Percentiles rank a stretch among this genome's conserved stretches.
phyloP scores from a whole-genome alignment of 2,888 invertebrate genomes.

The Spodoptera picta region DNA sequence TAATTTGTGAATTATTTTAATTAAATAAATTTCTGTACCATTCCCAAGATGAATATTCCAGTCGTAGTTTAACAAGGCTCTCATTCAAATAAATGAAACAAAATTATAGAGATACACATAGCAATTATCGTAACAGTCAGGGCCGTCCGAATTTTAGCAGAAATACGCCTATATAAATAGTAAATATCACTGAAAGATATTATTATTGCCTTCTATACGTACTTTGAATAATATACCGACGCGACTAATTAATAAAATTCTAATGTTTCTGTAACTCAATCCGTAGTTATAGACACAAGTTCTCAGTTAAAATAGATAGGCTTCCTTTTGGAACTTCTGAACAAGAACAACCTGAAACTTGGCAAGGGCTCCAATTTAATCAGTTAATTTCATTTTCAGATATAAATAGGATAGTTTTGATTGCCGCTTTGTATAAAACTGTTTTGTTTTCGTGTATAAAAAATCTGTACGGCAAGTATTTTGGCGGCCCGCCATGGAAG shows the following conservation, averaged over 20 bases:
- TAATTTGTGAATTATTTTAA: no score
- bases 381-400: slow-evolving; percentile 58
- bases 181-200: no score
- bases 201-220: no score
- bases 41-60: no score
- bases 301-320: slow-evolving; percentile 28
- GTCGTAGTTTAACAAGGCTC: no score
- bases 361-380: slow-evolving; percentile 53
- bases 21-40: no score
- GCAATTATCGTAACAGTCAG: no score
- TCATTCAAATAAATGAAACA: no score
- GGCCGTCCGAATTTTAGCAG: no score
- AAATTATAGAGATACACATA: no score
- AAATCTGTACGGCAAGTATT: slow-evolving; percentile 17
- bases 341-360: slow-evolving; percentile 60
- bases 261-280: slow-evolving; percentile 23
- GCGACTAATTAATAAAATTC: slow-evolving; percentile 13
- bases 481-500: slow-evolving; percentile 41
- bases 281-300: slow-evolving; percentile 21
- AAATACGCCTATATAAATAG: no score
- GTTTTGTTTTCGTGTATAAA: slow-evolving; percentile 14
- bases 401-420: slow-evolving; percentile 39
- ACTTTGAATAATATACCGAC: no score
- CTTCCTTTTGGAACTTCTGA: slow-evolving; percentile 45
- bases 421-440: slow-evolving; percentile 9